Percentiles rank a stretch among this genome's conserved stretches.
Conservation (phyloP, 2,888 invertebrate species). For the Apamea anceps region DNA sequence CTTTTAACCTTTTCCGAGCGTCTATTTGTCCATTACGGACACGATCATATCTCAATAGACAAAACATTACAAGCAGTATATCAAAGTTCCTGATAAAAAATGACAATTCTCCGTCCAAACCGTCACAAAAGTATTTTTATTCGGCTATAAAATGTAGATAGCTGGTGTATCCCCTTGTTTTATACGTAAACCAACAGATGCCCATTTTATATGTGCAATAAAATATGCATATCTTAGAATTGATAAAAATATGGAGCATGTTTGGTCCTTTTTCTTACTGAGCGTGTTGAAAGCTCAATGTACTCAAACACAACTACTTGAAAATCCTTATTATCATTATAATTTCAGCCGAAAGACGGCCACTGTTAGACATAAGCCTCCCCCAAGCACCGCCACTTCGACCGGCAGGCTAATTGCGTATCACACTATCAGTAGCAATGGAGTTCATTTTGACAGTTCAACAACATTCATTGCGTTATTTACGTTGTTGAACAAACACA, state of each 20-base stretch:
- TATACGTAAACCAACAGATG: conserved; percentile 56
- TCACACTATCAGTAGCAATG: too few species aligned
- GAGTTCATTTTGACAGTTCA: too few species aligned
- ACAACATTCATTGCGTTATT: too few species aligned
- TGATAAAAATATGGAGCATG: conserved; percentile 53
- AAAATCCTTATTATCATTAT: background rate
- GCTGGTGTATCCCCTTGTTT: conserved; percentile 54
- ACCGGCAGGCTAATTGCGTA: background rate
- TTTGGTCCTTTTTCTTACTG: conserved; percentile 34
- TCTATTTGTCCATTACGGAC: conserved; percentile 25
- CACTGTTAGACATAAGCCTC: background rate
- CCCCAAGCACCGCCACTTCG: background rate
- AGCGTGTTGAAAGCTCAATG: conserved; percentile 4
- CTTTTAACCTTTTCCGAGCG: background rate
- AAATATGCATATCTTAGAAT: conserved; percentile 65
- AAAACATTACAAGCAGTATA: conserved; percentile 18
- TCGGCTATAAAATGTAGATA: conserved; percentile 61
- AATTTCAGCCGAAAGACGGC: background rate
- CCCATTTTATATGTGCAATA: conserved; percentile 63
- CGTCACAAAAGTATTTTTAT: conserved; percentile 58
- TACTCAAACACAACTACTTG: background rate
- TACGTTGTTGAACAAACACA: too few species aligned
- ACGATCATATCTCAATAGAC: background rate
- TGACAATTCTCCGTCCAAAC: conserved; percentile 25
- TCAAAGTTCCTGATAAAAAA: conserved; percentile 48